These are phyloP conservation scores for Nemoura dubitans DNA, from an alignment of 2,888 invertebrate species.

Conservation along the genomic window DNA sequence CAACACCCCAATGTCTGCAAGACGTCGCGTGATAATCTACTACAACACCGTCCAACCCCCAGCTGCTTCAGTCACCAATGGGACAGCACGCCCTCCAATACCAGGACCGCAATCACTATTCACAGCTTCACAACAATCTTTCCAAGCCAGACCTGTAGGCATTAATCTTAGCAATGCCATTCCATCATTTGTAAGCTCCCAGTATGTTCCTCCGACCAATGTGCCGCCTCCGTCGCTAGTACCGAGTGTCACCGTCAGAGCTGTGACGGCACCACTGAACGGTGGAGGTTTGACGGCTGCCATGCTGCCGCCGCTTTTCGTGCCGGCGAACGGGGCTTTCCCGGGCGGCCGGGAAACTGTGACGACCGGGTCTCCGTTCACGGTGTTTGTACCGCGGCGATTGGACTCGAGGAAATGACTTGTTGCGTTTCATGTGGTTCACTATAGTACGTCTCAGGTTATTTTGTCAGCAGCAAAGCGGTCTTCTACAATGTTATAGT, in stretches of 20 bases:
- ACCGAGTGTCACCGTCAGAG: background rate
- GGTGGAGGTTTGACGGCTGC: background rate
- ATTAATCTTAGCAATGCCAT: background rate
- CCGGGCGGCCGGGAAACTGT: background rate
- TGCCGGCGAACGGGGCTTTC: background rate
- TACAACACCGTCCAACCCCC: background rate
- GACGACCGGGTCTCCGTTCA: background rate
- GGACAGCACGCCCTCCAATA: too few relatives aligned
- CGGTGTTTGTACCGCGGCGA: background rate
- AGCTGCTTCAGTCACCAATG: background rate
- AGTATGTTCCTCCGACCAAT: background rate
- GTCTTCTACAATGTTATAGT: too few relatives aligned
- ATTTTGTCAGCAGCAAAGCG: too few relatives aligned
- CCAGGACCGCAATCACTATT: background rate
- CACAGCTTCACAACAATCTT: background rate
- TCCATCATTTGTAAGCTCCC: background rate
- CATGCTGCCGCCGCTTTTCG: background rate
- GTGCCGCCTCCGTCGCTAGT: background rate
- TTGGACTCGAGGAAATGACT: background rate
- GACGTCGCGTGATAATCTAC: background rate
- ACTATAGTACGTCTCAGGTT: too few relatives aligned
- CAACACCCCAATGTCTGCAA: background rate
- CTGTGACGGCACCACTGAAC: background rate
- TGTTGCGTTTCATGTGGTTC: too few relatives aligned
- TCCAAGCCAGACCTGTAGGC: background rate